These are phyloP conservation scores for Oostethus manadensis DNA, from an alignment of 2,113 vertebrate species.

Conservation along the genomic window DNA sequence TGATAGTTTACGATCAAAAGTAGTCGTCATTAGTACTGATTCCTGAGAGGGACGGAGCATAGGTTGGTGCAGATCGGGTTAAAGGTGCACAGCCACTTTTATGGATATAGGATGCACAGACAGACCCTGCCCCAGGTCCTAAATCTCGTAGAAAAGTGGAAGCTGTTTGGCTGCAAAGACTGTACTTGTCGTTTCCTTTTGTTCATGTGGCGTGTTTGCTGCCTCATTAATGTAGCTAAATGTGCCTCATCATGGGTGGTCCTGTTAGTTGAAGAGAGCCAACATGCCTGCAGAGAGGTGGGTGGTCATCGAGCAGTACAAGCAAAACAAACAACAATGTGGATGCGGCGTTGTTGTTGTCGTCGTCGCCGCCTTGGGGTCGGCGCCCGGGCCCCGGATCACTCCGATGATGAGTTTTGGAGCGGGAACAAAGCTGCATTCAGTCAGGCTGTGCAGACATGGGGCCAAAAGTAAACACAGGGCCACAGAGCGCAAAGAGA, in stretches of 20 bases:
- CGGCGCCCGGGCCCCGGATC: constrained; percentile 50
- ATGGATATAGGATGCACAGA: neutral
- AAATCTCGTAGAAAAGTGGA: neutral
- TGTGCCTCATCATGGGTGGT: neutral
- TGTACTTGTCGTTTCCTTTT: neutral
- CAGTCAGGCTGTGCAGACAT: constrained; percentile 56
- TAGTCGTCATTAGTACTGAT: neutral
- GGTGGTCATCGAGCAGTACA: constrained; percentile 26
- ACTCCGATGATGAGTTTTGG: constrained; percentile 48
- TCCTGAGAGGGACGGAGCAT: neutral
- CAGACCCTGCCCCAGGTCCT: no score
- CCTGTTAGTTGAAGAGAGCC: neutral
- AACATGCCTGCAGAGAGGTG: neutral
- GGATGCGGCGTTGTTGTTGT: no score
- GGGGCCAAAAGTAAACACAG: constrained; percentile 66
- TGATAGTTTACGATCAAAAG: neutral
- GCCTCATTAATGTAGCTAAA: neutral
- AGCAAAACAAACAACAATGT: no score
- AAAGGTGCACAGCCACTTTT: neutral
- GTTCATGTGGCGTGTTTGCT: neutral
- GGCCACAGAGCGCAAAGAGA: constrained; percentile 60
- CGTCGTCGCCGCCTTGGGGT: constrained; percentile 9
- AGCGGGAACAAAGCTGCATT: constrained; percentile 54
- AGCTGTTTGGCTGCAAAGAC: no score
- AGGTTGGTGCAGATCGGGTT: no score